Evolutionary conservation across 2,888 invertebrate species (phyloP).

Genomic region (Diloba caeruleocephala): DNA sequence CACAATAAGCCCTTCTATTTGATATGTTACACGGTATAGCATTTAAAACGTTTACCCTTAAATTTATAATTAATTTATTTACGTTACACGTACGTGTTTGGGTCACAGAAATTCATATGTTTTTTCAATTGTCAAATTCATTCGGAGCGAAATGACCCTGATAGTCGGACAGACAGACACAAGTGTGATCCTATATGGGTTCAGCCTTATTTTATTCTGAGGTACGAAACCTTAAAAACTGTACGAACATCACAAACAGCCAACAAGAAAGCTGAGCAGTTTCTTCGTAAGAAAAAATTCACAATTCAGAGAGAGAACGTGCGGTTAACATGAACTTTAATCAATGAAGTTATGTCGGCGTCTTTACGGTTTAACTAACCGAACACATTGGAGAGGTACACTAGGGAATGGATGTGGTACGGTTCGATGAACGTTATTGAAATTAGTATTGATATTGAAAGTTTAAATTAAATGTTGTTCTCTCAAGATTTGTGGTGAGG

Average conservation of each 20-base stretch:
- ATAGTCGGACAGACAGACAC: no score
- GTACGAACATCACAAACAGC: constrained; percentile 7
- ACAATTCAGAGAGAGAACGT: constrained; percentile 64
- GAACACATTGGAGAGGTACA: constrained; percentile 66
- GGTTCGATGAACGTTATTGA: constrained; percentile 1
- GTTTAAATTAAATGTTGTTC: constrained; percentile 7
- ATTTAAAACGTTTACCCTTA: no score
- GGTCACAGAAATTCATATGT: no score
- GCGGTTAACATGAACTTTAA: constrained; percentile 84
- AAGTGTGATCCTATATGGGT: no score
- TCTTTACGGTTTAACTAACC: constrained; percentile 87
- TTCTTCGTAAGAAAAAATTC: constrained; percentile 54
- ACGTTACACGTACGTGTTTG: no score
- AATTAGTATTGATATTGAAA: not conserved
- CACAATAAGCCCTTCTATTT: no score
- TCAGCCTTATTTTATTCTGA: no score
- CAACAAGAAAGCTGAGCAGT: constrained; percentile 19
- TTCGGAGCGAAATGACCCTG: no score
- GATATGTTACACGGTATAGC: no score
- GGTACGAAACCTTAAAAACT: no score
- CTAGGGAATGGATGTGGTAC: constrained; percentile 65
- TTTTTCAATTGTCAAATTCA: no score
- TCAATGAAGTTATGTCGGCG: constrained; percentile 88
- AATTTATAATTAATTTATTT: no score
- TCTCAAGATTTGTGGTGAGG: constrained; percentile 5